Evolutionary conservation across 2,113 vertebrate genomes (phyloP), one percentile per base, ranked within the genome.

Genomic region (Orthonyx spaldingii): DNA sequence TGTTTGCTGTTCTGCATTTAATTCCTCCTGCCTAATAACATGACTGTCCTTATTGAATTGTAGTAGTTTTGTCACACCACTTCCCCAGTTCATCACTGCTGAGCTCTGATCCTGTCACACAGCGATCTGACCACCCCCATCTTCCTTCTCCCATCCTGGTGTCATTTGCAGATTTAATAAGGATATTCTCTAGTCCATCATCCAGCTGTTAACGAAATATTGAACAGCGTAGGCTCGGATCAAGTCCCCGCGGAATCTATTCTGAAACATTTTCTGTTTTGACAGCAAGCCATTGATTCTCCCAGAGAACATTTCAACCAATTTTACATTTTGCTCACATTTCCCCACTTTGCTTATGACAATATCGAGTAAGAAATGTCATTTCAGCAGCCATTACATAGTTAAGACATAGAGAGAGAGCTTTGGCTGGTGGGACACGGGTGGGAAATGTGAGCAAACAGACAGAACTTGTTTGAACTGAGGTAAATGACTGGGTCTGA

Each of bases 241-340:
- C 85, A 83, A 65, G 88, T 92, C 95, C 92, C 88, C 0, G 0
- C 76, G 90, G 82, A 93, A 75, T 94, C 82, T 90, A 4, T 65
- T 57, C 75, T 74, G 85, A 86, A 93, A 72, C 64, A 63, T 41
- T 8, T 59, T 91, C 68, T 88, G 50, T 96, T 97, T 86, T 94
- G 95, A 97, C 92, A 96, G 83, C 85, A 94, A 93, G 66, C 78
- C 79, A 42, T 53, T 95, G 94, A 92, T 93, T 94, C 76, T 97
- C 59, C 78, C 55, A 55, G 88, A 80, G 90, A 90, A 88, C 69
- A 65, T 93, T 95, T 90, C 90, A 90, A 69, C 83, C 85, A 57
- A 16, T 96, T 93, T 95, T 56, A 64, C 82, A 53, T 95, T 95
- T 87, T 91, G 41, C 65, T 95, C 61, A 28, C 75, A 74, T 70